phyloP scores from a whole-genome alignment of 2,113 vertebrate genomes.

The Monopterus albus region DNA sequence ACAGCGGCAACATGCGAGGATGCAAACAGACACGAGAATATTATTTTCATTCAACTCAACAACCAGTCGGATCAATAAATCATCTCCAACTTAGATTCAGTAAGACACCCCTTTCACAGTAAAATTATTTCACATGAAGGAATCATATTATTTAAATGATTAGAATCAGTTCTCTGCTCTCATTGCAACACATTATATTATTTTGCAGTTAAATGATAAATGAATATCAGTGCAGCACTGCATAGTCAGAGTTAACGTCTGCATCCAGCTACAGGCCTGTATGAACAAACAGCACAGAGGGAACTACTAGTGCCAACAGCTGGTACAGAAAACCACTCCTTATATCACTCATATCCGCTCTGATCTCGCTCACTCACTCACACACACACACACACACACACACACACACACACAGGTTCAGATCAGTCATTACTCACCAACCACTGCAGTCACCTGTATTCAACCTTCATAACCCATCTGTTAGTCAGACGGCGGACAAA shows the following conservation, averaged over 20 bases:
- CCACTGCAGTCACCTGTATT: conserved; percentile 7
- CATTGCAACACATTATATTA: neutral
- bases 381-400: conserved; percentile 50
- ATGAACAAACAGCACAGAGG: neutral
- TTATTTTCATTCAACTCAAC: neutral
- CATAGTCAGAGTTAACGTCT: neutral
- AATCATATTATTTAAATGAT: neutral
- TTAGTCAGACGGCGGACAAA: conserved; percentile 23
- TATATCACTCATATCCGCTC: conserved; percentile 62
- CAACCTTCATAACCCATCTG: neutral
- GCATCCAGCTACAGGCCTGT: neutral
- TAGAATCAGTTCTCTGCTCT: neutral
- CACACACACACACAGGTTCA: conserved; percentile 48
- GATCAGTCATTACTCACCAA: conserved; percentile 52
- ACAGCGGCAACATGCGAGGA: neutral
- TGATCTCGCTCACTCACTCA: conserved; percentile 23
- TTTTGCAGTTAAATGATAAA: neutral
- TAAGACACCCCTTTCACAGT: conserved; percentile 5
- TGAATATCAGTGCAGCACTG: neutral
- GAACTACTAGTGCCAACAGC: neutral
- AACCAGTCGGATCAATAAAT: neutral
- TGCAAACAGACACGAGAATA: no score
- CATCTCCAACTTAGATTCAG: neutral
- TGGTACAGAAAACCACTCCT: conserved; percentile 45
- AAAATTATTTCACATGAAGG: neutral